Percentiles rank a stretch among this genome's conserved stretches.
Evolutionary conservation across 2,888 invertebrate genomes (phyloP).

Genomic region (Lysandra bellargus): DNA sequence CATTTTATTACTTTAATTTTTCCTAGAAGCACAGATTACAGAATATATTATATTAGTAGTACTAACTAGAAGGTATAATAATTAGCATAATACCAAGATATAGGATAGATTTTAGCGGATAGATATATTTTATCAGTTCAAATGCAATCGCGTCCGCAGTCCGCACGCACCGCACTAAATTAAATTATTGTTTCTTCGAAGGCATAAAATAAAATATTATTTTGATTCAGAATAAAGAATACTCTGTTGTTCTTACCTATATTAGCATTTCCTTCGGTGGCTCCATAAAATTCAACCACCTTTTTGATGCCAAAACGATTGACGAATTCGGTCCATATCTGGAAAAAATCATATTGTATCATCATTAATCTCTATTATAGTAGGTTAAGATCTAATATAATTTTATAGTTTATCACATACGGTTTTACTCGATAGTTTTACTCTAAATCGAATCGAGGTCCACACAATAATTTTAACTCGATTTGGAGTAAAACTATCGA

Average conservation of each 20-base stretch:
- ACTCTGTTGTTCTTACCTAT: slow-evolving; percentile 81
- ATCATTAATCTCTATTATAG: neutral
- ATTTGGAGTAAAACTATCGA: too few species aligned
- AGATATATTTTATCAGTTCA: neutral
- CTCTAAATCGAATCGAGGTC: too few species aligned
- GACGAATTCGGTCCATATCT: slow-evolving; percentile 95
- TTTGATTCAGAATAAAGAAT: slow-evolving; percentile 41
- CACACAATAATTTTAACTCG: too few species aligned
- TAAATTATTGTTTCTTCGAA: neutral
- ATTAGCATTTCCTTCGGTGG: slow-evolving; percentile 98
- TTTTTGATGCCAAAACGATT: slow-evolving; percentile 91
- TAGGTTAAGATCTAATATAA: too few species aligned
- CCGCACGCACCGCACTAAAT: neutral
- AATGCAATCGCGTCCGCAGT: neutral
- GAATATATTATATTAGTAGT: too few species aligned
- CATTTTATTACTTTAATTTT: neutral
- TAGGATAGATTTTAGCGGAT: neutral
- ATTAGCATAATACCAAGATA: neutral
- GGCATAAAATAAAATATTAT: neutral
- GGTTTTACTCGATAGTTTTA: too few species aligned
- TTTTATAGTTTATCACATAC: too few species aligned
- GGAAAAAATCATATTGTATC: slow-evolving; percentile 49
- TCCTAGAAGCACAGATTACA: neutral
- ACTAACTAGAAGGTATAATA: neutral
- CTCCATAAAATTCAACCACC: slow-evolving; percentile 97